Evolutionary conservation across 2,888 invertebrate species (phyloP).

Genomic region (Syrista parreyssii): DNA sequence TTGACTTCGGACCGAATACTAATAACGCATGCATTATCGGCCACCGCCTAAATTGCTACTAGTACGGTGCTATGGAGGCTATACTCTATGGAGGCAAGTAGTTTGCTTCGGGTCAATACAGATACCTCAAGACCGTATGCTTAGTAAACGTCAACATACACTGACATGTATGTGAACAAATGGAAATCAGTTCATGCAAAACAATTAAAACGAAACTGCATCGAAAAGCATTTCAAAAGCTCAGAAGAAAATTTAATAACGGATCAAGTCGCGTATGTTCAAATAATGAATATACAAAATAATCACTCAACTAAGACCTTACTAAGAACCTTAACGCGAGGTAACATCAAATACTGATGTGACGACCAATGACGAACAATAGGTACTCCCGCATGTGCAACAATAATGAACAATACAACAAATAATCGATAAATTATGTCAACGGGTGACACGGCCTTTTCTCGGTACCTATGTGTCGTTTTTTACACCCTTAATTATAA

Average conservation of each 20-base stretch:
- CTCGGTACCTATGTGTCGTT: too few relatives aligned
- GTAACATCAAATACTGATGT: too few relatives aligned
- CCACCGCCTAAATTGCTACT: conserved; percentile 17
- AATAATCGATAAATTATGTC: too few relatives aligned
- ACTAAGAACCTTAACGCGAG: not conserved
- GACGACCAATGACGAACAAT: too few relatives aligned
- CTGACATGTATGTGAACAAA: not conserved
- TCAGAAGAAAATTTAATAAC: not conserved
- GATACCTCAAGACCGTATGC: not conserved
- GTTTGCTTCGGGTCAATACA: not conserved
- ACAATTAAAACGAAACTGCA: not conserved
- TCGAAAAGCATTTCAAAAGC: not conserved
- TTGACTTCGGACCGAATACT: conserved; percentile 56
- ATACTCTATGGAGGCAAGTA: not conserved
- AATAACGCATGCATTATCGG: conserved; percentile 54
- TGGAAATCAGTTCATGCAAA: not conserved
- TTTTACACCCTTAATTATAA: not conserved
- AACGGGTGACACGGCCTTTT: too few relatives aligned
- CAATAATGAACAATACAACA: too few relatives aligned
- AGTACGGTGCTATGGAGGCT: not conserved
- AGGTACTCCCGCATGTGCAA: too few relatives aligned
- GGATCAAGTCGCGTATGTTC: not conserved
- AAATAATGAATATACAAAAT: not conserved
- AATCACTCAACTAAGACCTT: not conserved
- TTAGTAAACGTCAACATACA: not conserved